A percentile compares a stretch with the other conserved stretches of the same genome.
Evolutionary conservation across 2,113 vertebrate species (phyloP).

Genomic region (Himantopus leucocephalus): DNA sequence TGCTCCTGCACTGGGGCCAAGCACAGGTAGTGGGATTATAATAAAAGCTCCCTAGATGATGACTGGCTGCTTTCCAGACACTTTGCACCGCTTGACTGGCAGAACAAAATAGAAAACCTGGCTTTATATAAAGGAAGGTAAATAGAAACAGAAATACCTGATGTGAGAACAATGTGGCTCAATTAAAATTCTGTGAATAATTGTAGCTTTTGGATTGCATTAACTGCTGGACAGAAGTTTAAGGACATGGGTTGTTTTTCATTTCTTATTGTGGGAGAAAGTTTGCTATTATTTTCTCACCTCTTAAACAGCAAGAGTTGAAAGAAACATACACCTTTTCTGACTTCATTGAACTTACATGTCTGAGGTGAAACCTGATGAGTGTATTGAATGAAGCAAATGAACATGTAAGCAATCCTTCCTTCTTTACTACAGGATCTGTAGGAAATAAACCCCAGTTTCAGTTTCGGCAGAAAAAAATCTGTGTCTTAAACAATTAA

Average conservation of each 20-base stretch:
- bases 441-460: not conserved
- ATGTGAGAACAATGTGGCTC: not conserved
- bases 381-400: not conserved
- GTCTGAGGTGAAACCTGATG: not conserved
- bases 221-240: not conserved
- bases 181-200: not conserved
- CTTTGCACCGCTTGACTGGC: not conserved
- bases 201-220: not conserved
- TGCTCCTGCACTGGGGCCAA: not conserved
- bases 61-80: not conserved
- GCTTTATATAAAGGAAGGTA: not conserved
- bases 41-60: not conserved
- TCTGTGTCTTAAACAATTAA: not conserved
- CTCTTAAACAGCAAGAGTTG: not conserved
- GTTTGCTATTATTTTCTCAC: not conserved
- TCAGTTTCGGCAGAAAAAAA: not conserved
- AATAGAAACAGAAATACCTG: not conserved
- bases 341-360: not conserved
- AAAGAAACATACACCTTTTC: not conserved
- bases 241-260: not conserved
- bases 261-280: not conserved
- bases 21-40: not conserved
- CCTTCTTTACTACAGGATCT: not conserved
- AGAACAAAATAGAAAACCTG: not conserved
- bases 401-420: not conserved